Conservation (phyloP, 2,113 vertebrate genomes). For the Centropus unirufus region DNA sequence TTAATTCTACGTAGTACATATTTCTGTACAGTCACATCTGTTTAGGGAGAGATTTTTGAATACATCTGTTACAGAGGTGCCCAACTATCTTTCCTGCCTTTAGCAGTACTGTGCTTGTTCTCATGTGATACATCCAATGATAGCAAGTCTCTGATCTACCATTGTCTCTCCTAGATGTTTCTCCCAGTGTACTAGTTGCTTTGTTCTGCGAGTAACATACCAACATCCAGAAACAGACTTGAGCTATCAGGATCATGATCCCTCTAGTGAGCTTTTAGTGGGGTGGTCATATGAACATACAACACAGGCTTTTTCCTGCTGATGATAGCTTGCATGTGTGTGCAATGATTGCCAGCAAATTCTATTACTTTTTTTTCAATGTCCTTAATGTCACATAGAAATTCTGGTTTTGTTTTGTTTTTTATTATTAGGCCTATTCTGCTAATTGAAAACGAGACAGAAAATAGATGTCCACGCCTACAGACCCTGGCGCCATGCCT, state of each 20-base stretch:
- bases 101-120: not conserved
- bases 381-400: conserved; percentile 52
- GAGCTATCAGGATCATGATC: not conserved
- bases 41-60: not conserved
- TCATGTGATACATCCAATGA: not conserved
- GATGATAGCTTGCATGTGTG: not conserved
- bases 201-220: not conserved
- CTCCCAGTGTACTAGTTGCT: not conserved
- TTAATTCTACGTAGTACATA: not conserved
- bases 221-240: not conserved
- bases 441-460: conserved; percentile 61
- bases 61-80: accelerated
- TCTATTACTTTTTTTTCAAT: conserved; percentile 3
- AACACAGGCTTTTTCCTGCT: conserved; percentile 25
- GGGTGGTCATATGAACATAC: not conserved
- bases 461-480: conserved; percentile 92
- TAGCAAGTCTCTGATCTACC: not conserved
- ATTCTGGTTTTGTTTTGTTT: conserved; percentile 32
- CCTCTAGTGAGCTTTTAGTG: conserved; percentile 29
- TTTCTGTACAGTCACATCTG: not conserved
- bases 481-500: conserved; percentile 92
- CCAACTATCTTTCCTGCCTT: not conserved
- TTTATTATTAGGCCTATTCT: conserved; percentile 46
- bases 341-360: conserved; percentile 18
- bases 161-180: conserved; percentile 26